Evolutionary conservation across 1,140 invertebrate genomes (phyloP), one percentile per base, ranked within the genome.

Genomic region (Camponotus vicinus): DNA sequence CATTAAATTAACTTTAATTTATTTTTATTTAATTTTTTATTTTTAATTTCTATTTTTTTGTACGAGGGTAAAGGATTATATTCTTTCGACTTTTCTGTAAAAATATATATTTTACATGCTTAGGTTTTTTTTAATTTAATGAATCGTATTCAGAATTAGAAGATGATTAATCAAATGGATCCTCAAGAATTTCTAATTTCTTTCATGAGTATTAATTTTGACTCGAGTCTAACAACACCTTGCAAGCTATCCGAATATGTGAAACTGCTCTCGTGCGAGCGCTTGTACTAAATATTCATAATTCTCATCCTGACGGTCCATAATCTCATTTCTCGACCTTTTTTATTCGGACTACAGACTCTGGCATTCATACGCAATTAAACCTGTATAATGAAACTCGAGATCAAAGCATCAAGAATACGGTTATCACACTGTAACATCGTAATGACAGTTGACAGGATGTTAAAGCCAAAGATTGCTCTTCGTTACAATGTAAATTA

Each of bases 381-480:
- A 79, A 79, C 77, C 15, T 79, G 34, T 67, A 55, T 40, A 67
- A 79, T 79, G 77, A 79, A 79, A 79, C 63, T 79, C 63, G 42
- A 52, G 77, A 79, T 67, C 77, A 45, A 13, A 45, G 32, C 42
- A 52, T 64, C 67, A 79, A 79, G 21, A 63, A 66, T n/a, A 64
- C 63, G 63, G 32, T 55, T 67, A 67, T 32, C 42, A 34, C 34
- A 45, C n/a, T 45, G n/a, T 78, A 78, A 66, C 27, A 13, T 76
- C 64, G 76, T 67, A 79, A 79, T 18, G 61, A 52, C 61, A 63
- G 40, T 15, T 49, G 42, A 32, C 45, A 7, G 42, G 32, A 52
- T 4, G 11, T 11, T 11, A 66, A 52, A 78, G 61, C 37, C 66
- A 37, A 67, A 34, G 45, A 32, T 7, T 27, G 37, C 3, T 6